Evolutionary conservation across 2,888 invertebrate genomes (phyloP).

Genomic region (Hypsopygia costalis): DNA sequence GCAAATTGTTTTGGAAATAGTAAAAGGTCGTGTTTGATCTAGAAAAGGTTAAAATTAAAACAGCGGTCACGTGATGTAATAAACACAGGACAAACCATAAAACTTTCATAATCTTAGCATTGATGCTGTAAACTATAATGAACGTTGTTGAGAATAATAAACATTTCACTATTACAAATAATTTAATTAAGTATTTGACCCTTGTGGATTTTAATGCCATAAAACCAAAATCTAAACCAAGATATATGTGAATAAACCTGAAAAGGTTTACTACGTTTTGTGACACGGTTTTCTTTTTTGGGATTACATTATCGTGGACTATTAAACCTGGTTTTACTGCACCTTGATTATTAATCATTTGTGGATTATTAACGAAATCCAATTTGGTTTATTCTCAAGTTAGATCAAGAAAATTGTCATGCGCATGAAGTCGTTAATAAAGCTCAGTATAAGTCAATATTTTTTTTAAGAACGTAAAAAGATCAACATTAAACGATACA

Average conservation of each 20-base stretch:
- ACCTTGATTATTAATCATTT: too few relatives aligned
- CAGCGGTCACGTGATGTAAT: not conserved
- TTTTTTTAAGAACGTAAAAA: too few relatives aligned
- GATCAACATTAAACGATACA: too few relatives aligned
- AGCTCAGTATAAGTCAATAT: too few relatives aligned
- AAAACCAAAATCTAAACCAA: not conserved
- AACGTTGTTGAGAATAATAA: not conserved
- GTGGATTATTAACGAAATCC: too few relatives aligned
- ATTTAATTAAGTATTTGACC: not conserved
- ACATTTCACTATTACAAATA: not conserved
- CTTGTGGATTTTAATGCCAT: not conserved
- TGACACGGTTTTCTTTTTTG: not conserved
- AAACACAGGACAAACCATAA: not conserved
- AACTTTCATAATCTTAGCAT: too few relatives aligned
- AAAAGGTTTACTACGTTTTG: not conserved
- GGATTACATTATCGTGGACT: too few relatives aligned
- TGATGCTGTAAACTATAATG: not conserved
- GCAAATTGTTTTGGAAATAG: not conserved
- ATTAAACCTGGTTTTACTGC: too few relatives aligned
- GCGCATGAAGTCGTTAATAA: too few relatives aligned
- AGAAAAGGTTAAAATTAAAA: not conserved
- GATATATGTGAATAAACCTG: not conserved
- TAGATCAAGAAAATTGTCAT: too few relatives aligned
- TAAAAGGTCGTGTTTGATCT: not conserved
- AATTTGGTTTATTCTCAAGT: too few relatives aligned